A percentile compares a stretch with the other conserved stretches of the same genome.
These are phyloP conservation scores for Castor canadensis DNA, from an alignment of 2,113 vertebrate species.

Conservation along the genomic window DNA sequence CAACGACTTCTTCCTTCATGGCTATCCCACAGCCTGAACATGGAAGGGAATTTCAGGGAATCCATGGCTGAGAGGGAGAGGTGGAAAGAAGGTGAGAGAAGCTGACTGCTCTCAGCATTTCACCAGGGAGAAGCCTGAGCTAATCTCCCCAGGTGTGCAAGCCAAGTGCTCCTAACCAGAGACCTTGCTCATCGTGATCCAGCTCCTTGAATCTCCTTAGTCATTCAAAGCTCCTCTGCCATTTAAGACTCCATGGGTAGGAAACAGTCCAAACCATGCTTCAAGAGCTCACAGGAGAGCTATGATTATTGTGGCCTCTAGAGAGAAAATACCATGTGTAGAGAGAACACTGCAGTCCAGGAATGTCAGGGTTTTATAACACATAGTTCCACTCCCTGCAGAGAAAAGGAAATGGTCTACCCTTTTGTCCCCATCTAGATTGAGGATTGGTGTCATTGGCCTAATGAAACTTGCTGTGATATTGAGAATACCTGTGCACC, in stretches of 20 bases:
- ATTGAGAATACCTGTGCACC: not conserved
- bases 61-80: not conserved
- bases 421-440: not conserved
- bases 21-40: not conserved
- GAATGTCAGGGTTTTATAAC: not conserved
- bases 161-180: not conserved
- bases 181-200: not conserved
- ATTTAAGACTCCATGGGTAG: not conserved
- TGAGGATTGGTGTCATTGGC: not conserved
- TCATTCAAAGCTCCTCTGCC: not conserved
- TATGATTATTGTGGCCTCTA: not conserved
- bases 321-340: not conserved
- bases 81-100: not conserved
- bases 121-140: not conserved
- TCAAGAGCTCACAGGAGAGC: not conserved
- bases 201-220: not conserved
- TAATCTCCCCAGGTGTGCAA: not conserved
- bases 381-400: not conserved
- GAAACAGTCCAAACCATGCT: not conserved
- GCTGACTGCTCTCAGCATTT: not conserved
- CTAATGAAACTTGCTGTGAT: not conserved
- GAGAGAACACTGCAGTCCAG: not conserved
- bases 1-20: not conserved
- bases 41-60: not conserved
- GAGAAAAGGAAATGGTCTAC: not conserved